Evolutionary conservation across 2,797 vertebrate genomes (phyloP).

Genomic region (Smutsia temminckii): DNA sequence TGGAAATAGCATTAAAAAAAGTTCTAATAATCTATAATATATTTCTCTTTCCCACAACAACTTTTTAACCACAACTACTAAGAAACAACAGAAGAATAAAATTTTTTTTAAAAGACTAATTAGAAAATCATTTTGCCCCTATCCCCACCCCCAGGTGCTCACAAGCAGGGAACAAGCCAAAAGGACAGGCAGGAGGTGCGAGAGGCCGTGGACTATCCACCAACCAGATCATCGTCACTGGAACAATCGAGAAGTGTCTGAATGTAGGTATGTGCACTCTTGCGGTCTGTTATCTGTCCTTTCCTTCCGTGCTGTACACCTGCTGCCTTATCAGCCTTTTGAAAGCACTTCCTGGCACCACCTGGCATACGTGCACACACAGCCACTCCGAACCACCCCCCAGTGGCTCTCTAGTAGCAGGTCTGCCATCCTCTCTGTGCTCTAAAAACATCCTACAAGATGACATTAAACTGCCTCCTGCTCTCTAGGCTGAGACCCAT

Average conservation of each 20-base stretch:
- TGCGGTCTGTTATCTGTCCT: no score
- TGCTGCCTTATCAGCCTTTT: not conserved
- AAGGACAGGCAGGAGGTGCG: not conserved
- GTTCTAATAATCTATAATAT: not conserved
- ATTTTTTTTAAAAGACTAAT: not conserved
- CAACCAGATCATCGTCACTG: slow-evolving; percentile 45
- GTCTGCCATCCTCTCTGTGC: not conserved
- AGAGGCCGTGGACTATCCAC: slow-evolving; percentile 53
- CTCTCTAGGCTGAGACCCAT: not conserved
- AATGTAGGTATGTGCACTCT: slow-evolving; percentile 70
- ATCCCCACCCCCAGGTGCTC: slow-evolving; percentile 33
- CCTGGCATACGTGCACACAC: fast-evolving
- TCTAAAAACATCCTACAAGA: not conserved
- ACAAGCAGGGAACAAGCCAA: not conserved
- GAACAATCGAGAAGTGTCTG: slow-evolving; percentile 51
- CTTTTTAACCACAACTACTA: not conserved
- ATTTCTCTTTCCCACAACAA: not conserved
- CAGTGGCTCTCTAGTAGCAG: not conserved
- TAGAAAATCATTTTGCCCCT: slow-evolving; percentile 1
- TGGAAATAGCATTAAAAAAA: not conserved
- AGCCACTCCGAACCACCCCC: not conserved
- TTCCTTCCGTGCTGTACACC: no score
- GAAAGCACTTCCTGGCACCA: not conserved
- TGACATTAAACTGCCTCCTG: not conserved
- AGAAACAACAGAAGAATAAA: not conserved